These are phyloP conservation scores for Epicampocera succincta DNA, from an alignment of 2,888 invertebrate genomes.

Conservation along the genomic window DNA sequence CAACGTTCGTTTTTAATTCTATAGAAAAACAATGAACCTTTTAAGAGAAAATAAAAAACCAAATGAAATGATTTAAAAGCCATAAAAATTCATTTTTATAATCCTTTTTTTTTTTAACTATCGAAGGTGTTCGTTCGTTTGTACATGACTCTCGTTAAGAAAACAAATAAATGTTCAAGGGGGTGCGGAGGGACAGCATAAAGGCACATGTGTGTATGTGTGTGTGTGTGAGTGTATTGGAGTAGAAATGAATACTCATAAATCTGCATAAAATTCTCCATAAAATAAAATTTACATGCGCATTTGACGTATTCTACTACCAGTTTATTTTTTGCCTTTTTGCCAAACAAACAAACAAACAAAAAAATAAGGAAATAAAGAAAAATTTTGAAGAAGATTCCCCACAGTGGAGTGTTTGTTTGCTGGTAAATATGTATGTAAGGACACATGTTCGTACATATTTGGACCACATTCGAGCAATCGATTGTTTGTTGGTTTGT, in stretches of 20 bases:
- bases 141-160: constrained; percentile 18
- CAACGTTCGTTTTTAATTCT: constrained; percentile 6
- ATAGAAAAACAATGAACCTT: constrained; percentile 28
- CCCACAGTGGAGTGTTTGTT: not conserved
- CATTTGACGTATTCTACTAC: constrained; percentile 51
- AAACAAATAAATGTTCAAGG: constrained; percentile 57
- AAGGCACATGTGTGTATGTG: not conserved
- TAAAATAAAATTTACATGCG: constrained; percentile 67
- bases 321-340: constrained; percentile 13
- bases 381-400: constrained; percentile 40
- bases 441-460: not conserved
- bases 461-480: constrained; percentile 28
- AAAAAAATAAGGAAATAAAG: no score
- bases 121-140: constrained; percentile 16
- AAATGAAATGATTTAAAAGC: constrained; percentile 59
- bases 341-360: not conserved
- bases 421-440: not conserved
- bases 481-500: constrained; percentile 28
- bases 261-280: constrained; percentile 52
- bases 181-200: constrained; percentile 4
- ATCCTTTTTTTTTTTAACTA: constrained; percentile 27
- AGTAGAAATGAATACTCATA: constrained; percentile 21
- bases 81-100: constrained; percentile 49
- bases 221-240: not conserved
- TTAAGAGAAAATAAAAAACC: constrained; percentile 30